Evolutionary conservation across 2,113 vertebrate species (phyloP).

Genomic region (Bufo gargarizans): DNA sequence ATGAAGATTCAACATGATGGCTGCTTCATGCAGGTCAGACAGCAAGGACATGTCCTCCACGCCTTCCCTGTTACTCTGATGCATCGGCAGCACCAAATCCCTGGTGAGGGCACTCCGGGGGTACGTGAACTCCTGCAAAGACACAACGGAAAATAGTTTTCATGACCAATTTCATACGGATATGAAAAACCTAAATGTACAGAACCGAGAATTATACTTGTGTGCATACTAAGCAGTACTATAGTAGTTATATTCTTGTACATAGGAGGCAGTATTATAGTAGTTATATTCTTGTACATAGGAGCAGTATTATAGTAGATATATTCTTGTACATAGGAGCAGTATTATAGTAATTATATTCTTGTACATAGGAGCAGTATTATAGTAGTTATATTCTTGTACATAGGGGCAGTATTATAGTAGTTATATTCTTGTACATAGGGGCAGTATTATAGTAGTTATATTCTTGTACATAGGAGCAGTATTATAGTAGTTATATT

Average conservation of each 20-base stretch:
- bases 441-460: conserved; percentile 11
- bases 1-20: conserved; percentile 89
- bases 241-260: not conserved
- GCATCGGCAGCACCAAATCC: conserved; percentile 80
- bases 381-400: not conserved
- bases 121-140: conserved; percentile 74
- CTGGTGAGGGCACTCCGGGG: conserved; percentile 72
- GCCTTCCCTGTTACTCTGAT: conserved; percentile 79
- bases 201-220: not conserved
- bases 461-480: not conserved
- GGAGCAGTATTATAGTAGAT: conserved; percentile 3
- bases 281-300: conserved; percentile 1
- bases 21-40: conserved; percentile 85
- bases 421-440: not conserved
- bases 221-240: not conserved
- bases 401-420: not conserved
- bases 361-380: not conserved
- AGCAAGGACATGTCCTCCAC: conserved; percentile 90
- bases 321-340: not conserved
- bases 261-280: not conserved
- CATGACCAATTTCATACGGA: not conserved
- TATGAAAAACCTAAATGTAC: not conserved
- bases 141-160: conserved; percentile 12
- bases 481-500: not conserved
- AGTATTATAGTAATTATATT: conserved; percentile 11